Conservation (phyloP, 2,113 vertebrate genomes). For the Lethenteron camtschaticum region DNA sequence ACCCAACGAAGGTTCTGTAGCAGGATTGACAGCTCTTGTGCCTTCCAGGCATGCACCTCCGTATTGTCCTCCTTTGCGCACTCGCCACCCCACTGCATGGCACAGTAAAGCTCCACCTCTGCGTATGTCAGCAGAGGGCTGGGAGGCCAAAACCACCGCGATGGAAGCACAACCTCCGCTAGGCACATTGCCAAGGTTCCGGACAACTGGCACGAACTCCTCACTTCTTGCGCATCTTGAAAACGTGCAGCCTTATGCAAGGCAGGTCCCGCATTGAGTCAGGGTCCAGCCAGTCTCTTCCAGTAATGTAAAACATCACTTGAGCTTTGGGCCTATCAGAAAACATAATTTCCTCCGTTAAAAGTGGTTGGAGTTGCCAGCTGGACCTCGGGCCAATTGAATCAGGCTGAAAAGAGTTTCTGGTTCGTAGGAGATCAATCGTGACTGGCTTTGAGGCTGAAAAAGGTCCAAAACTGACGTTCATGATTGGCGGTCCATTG, state of each 20-base stretch:
- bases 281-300: constrained; percentile 86
- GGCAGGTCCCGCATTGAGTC: constrained; percentile 53
- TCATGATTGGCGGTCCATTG: too few species aligned
- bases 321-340: constrained; percentile 35
- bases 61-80: constrained; percentile 28
- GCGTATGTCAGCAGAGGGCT: constrained; percentile 30
- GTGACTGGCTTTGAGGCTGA: too few species aligned
- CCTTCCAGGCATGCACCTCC: constrained; percentile 15
- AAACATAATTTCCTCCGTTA: too few species aligned
- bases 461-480: too few species aligned
- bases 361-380: too few species aligned
- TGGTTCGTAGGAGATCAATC: too few species aligned
- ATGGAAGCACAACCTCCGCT: constrained; percentile 59
- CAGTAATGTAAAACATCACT: constrained; percentile 84
- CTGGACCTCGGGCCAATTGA: too few species aligned
- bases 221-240: constrained; percentile 59
- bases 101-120: constrained; percentile 76
- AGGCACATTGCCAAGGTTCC: constrained; percentile 68
- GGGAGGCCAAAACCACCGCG: constrained; percentile 57
- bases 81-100: constrained; percentile 39
- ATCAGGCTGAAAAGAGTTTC: too few species aligned
- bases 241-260: constrained; percentile 66
- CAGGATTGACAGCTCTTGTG: constrained; percentile 42
- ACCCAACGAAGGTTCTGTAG: constrained; percentile 81
- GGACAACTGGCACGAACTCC: constrained; percentile 60